Evolutionary conservation across 2,888 invertebrate genomes (phyloP).

Genomic region (Lasioglossum figueresi): DNA sequence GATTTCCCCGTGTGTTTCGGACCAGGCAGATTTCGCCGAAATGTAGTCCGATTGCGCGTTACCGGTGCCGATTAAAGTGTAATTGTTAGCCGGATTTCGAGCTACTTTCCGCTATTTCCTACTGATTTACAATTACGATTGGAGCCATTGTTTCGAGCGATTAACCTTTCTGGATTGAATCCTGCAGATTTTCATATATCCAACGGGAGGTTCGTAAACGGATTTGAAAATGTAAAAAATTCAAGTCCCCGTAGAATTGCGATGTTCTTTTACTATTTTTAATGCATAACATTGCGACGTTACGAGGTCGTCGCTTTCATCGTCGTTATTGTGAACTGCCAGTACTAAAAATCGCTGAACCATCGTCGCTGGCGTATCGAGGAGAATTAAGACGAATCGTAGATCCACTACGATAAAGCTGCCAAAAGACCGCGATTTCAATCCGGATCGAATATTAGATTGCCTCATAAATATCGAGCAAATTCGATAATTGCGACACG

Average conservation of each 20-base stretch:
- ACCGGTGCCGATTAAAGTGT: not conserved
- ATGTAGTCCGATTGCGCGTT: not conserved
- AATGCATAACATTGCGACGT: too few relatives aligned
- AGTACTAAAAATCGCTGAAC: not conserved
- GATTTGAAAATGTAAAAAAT: not conserved
- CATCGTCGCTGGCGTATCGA: not conserved
- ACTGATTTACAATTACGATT: not conserved
- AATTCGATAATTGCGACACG: constrained; percentile 73
- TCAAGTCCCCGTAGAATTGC: not conserved
- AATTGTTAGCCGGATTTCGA: not conserved
- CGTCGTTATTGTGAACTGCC: not conserved
- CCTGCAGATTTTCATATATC: not conserved
- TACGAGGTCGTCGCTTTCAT: too few relatives aligned
- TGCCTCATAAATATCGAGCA: constrained; percentile 66
- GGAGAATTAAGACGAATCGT: constrained; percentile 42
- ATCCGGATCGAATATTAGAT: constrained; percentile 35
- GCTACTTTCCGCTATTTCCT: not conserved
- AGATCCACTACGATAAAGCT: constrained; percentile 50
- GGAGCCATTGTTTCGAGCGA: not conserved
- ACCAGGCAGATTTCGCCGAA: not conserved
- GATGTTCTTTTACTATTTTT: too few relatives aligned
- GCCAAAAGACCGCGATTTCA: constrained; percentile 25
- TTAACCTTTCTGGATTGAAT: not conserved
- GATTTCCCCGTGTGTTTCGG: constrained; percentile 57
- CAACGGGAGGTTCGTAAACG: not conserved